phyloP scores from a whole-genome alignment of 2,888 invertebrate species.

The Charanyca ferruginea region DNA sequence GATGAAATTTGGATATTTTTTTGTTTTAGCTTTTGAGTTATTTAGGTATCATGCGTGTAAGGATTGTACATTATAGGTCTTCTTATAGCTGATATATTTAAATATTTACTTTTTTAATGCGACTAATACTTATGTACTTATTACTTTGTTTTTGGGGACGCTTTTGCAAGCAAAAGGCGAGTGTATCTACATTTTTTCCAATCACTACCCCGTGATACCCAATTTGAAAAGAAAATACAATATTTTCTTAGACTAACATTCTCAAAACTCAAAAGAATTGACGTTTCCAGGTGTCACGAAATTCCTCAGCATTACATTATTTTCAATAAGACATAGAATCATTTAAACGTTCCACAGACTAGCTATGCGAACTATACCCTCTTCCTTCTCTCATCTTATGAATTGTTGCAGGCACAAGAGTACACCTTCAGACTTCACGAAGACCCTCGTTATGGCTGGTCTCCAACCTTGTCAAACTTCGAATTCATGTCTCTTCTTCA shows the following conservation, averaged over 20 bases:
- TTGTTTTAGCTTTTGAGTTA: too few relatives aligned
- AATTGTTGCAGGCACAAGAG: conserved; percentile 92
- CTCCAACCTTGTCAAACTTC: conserved; percentile 96
- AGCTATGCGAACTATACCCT: neutral
- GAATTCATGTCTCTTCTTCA: conserved; percentile 98
- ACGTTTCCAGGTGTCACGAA: too few relatives aligned
- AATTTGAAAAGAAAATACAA: too few relatives aligned
- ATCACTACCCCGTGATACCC: too few relatives aligned
- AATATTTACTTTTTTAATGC: neutral
- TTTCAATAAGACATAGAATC: neutral
- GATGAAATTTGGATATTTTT: too few relatives aligned
- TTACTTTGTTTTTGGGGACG: neutral
- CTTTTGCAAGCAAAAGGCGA: conserved; percentile 15
- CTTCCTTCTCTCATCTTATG: conserved; percentile 16
- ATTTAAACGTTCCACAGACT: neutral
- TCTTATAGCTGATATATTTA: too few relatives aligned
- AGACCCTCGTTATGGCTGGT: conserved; percentile 98
- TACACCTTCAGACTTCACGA: conserved; percentile 98
- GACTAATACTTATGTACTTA: neutral
- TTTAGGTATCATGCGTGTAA: too few relatives aligned
- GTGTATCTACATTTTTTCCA: neutral
- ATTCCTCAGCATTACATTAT: too few relatives aligned
- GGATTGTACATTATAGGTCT: too few relatives aligned
- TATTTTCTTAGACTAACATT: too few relatives aligned
- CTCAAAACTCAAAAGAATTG: too few relatives aligned